A percentile compares a stretch with the other conserved stretches of the same genome.
These are phyloP conservation scores for Trichogramma evanescens DNA, from an alignment of 2,888 invertebrate genomes.

Conservation along the genomic window DNA sequence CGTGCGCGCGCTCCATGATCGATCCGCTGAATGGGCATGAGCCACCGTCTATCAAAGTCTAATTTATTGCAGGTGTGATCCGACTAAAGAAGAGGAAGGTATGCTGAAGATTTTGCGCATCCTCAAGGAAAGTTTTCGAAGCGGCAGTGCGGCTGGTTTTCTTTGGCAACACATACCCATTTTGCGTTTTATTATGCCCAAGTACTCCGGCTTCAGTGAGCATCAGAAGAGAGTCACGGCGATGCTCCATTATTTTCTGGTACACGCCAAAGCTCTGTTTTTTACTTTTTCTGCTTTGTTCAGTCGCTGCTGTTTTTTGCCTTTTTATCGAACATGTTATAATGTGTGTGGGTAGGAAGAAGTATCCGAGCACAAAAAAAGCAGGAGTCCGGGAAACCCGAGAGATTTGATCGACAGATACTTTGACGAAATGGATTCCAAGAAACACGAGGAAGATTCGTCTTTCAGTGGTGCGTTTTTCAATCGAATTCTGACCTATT, in stretches of 20 bases:
- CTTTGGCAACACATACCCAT: constrained; percentile 63
- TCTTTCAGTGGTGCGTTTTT: constrained; percentile 34
- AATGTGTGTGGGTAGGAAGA: constrained; percentile 26
- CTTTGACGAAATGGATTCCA: constrained; percentile 31
- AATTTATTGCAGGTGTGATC: constrained; percentile 46
- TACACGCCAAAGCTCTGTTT: constrained; percentile 10
- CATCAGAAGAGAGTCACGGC: constrained; percentile 50
- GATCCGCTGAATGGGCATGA: no score
- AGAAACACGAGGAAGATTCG: constrained; percentile 28
- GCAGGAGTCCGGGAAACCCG: constrained; percentile 24
- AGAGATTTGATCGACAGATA: constrained; percentile 40
- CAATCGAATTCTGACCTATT: neutral
- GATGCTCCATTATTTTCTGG: constrained; percentile 54
- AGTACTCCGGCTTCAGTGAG: constrained; percentile 55
- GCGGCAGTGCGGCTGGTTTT: constrained; percentile 60
- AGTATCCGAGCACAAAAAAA: constrained; percentile 31
- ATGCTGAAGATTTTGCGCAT: constrained; percentile 54
- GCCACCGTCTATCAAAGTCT: no score
- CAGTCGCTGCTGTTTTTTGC: neutral
- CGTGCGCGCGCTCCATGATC: no score
- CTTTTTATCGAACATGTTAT: neutral
- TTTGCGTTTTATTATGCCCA: constrained; percentile 58
- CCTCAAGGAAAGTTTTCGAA: constrained; percentile 55
- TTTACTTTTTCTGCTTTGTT: neutral
- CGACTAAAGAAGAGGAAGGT: constrained; percentile 50